Evolutionary conservation across 1,140 invertebrate genomes (phyloP).

Genomic region (Anadara kagoshimensis): DNA sequence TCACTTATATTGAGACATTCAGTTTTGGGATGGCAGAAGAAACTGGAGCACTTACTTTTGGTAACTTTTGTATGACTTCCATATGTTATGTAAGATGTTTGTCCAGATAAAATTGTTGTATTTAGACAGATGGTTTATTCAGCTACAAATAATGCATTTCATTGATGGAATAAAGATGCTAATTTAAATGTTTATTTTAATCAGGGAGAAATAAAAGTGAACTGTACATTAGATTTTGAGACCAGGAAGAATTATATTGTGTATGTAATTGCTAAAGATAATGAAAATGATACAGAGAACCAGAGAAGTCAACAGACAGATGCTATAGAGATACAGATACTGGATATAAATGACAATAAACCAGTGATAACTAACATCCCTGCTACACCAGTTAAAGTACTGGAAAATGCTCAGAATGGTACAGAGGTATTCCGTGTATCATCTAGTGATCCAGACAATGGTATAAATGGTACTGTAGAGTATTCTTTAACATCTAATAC

Average conservation of each 20-base stretch:
- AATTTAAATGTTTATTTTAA: constrained; percentile 1
- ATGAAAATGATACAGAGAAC: constrained; percentile 35
- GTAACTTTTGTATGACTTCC: too few species aligned
- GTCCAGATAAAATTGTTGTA: too few species aligned
- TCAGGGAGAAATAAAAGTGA: constrained; percentile 55
- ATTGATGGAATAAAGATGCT: too few species aligned
- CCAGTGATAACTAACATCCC: constrained; percentile 44
- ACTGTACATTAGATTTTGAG: constrained; percentile 53
- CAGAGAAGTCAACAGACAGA: constrained; percentile 36
- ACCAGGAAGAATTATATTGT: constrained; percentile 42
- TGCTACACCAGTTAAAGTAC: constrained; percentile 24
- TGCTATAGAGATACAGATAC: constrained; percentile 43
- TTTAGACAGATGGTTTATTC: too few species aligned
- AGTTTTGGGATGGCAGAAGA: too few species aligned
- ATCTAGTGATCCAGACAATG: constrained; percentile 50
- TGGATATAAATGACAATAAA: constrained; percentile 60
- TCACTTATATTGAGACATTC: too few species aligned
- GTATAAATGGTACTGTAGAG: constrained; percentile 44
- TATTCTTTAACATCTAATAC: constrained; percentile 46
- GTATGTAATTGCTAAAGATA: constrained; percentile 54
- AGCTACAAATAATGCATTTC: too few species aligned
- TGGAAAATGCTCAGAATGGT: constrained; percentile 36
- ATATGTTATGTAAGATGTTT: too few species aligned
- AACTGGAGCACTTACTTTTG: too few species aligned
- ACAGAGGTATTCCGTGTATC: constrained; percentile 43